Conservation (phyloP, 2,113 vertebrate genomes). For the cattle (Bos taurus) region ARS-UCD2.0 NC_037344.1:68474001-68474500, state of each 20-base stretch:
- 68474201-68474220: neutral
- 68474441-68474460: neutral
- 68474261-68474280: neutral
- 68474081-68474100: neutral
- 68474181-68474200: neutral
- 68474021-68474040: neutral
- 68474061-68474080: neutral
- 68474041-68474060: neutral
- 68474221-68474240: neutral
- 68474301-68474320: neutral
- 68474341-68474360: neutral
- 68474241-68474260: neutral
- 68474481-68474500: neutral
- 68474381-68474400: neutral
- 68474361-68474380: neutral
- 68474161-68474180: neutral
- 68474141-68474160: neutral
- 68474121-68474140: neutral
- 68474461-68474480: neutral
- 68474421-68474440: neutral
- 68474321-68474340: neutral
- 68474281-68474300: neutral
- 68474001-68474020: neutral
- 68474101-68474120: neutral
- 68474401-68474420: neutral